Evolutionary conservation across 2,888 invertebrate genomes (phyloP).

Genomic region (Tricholauxania praeusta): DNA sequence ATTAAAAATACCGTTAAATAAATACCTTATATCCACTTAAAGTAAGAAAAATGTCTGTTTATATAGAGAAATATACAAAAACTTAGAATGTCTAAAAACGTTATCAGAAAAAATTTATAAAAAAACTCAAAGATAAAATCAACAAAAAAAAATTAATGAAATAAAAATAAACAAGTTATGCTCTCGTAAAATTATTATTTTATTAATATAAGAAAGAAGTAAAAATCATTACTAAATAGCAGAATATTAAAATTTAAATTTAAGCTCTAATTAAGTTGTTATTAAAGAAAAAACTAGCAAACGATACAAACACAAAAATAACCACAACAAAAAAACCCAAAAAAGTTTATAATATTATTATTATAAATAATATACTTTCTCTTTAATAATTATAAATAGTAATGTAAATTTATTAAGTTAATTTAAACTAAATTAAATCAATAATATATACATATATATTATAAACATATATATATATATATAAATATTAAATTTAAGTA

Average conservation of each 20-base stretch:
- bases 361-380: slow-evolving; percentile 20
- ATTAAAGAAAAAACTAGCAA: slow-evolving; percentile 30
- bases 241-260: slow-evolving; percentile 16
- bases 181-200: slow-evolving; percentile 14
- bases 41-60: slow-evolving; percentile 22
- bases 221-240: slow-evolving; percentile 1
- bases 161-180: slow-evolving; percentile 1
- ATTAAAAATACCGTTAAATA: no score
- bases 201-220: neutral
- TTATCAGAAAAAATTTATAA: neutral
- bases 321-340: slow-evolving; percentile 30
- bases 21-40: neutral
- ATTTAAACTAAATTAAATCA: slow-evolving; percentile 28
- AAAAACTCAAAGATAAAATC: neutral
- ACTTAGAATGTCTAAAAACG: slow-evolving; percentile 10
- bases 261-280: slow-evolving; percentile 34
- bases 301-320: slow-evolving; percentile 32
- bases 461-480: slow-evolving; percentile 47
- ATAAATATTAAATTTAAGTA: slow-evolving; percentile 47
- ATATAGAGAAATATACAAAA: slow-evolving; percentile 25
- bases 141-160: neutral
- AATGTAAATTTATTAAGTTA: slow-evolving; percentile 31
- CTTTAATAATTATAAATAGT: slow-evolving; percentile 23
- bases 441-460: slow-evolving; percentile 16
- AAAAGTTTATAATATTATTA: slow-evolving; percentile 31